phyloP scores from a whole-genome alignment of 2,888 invertebrate genomes.

The Adineta ricciae region DNA sequence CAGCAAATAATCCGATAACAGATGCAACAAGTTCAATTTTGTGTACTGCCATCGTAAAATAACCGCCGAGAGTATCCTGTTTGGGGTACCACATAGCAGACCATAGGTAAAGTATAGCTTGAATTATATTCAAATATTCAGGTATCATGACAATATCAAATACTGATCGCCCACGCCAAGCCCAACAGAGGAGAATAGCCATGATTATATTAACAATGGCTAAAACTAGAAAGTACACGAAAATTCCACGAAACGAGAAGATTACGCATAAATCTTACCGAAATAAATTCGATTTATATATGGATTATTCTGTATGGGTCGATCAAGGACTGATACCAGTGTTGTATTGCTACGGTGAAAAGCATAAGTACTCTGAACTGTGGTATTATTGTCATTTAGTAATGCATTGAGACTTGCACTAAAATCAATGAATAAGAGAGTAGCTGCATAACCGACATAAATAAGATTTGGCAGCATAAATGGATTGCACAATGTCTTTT shows the following conservation, averaged over 20 bases:
- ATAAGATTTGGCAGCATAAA: not conserved
- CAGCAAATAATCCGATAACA: not conserved
- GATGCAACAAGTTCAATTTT: not conserved
- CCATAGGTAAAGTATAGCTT: not conserved
- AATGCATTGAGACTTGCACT: not conserved
- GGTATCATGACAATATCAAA: not conserved
- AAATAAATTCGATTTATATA: not conserved
- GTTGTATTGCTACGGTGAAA: not conserved
- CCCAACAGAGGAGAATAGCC: not conserved
- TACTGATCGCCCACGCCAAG: not conserved
- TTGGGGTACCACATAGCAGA: not conserved
- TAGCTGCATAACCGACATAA: not conserved
- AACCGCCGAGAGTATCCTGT: not conserved
- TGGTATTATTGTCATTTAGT: not conserved
- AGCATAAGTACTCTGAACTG: not conserved
- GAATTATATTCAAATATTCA: not conserved
- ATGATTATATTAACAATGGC: not conserved
- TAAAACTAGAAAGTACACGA: not conserved
- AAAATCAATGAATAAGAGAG: not conserved
- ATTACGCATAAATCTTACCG: not conserved
- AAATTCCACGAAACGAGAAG: no score
- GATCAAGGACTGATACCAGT: not conserved
- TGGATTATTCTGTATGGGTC: not conserved
- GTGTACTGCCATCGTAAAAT: slow-evolving; percentile 3
- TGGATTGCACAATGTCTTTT: not conserved